Percentiles rank a stretch among this genome's conserved stretches.
Conservation (phyloP, 2,888 invertebrate genomes). For the Hydriomena furcata region DNA sequence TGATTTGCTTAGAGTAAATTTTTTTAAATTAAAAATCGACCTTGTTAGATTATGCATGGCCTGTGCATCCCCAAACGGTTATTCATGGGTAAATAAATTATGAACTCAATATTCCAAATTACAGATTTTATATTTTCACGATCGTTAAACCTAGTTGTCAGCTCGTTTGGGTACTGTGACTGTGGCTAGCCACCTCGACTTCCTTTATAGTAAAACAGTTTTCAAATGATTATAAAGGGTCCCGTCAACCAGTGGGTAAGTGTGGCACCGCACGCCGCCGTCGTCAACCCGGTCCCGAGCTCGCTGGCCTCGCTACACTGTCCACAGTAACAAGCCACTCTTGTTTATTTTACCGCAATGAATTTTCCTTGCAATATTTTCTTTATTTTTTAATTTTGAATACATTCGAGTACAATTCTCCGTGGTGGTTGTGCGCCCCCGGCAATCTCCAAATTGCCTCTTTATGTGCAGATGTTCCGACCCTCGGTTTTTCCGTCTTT, state of each 20-base stretch:
- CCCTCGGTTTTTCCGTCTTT: conserved; percentile 82
- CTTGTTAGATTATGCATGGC: no score
- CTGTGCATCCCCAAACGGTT: no score
- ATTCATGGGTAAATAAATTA: no score
- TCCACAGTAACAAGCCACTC: conserved; percentile 69
- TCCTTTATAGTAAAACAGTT: background rate
- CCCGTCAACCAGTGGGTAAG: conserved; percentile 3
- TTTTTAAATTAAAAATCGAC: no score
- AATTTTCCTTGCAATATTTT: conserved; percentile 77
- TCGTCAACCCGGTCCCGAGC: conserved; percentile 21
- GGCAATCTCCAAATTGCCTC: conserved; percentile 84
- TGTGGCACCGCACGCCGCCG: conserved; percentile 22
- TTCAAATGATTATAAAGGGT: background rate
- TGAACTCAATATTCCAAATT: no score
- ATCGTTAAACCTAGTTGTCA: no score
- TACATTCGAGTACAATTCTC: conserved; percentile 81
- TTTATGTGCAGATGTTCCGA: conserved; percentile 83
- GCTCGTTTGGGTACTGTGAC: no score
- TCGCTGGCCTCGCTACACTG: conserved; percentile 36
- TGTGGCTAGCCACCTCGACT: no score
- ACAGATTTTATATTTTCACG: no score
- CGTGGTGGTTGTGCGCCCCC: conserved; percentile 76
- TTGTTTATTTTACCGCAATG: conserved; percentile 81
- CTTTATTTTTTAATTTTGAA: conserved; percentile 80
- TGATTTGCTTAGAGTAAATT: no score